phyloP scores from a whole-genome alignment of 2,888 invertebrate genomes.

The Leptinotarsa juncta region DNA sequence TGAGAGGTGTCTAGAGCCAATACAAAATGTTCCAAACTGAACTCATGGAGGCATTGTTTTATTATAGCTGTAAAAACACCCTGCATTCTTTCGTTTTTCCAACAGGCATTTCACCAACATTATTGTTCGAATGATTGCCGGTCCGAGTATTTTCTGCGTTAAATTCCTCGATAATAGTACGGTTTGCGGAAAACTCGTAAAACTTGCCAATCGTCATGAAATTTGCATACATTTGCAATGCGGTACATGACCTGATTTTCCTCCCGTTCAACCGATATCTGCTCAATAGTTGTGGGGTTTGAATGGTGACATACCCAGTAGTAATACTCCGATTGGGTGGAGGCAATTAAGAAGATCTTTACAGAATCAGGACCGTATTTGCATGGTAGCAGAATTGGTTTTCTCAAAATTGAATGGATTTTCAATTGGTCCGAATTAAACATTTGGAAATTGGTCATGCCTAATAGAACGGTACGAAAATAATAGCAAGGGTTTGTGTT shows the following conservation, averaged over 20 bases:
- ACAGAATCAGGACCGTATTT: not conserved
- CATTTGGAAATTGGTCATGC: not conserved
- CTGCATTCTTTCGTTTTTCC: no score
- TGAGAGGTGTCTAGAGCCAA: no score
- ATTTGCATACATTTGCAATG: slow-evolving; percentile 27
- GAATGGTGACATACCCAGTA: not conserved
- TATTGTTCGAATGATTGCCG: no score
- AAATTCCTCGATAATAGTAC: not conserved
- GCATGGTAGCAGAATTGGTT: not conserved
- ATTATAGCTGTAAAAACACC: no score
- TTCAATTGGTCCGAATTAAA: not conserved
- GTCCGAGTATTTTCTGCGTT: not conserved
- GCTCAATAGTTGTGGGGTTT: slow-evolving; percentile 8
- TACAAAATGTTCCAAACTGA: no score
- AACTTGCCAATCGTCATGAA: slow-evolving; percentile 17
- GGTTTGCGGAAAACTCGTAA: slow-evolving; percentile 15
- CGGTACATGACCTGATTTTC: slow-evolving; percentile 12
- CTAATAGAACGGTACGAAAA: not conserved
- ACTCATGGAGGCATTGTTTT: no score
- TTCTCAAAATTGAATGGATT: not conserved
- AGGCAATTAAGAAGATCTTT: not conserved
- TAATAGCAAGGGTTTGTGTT: no score
- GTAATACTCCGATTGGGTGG: not conserved
- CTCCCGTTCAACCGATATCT: slow-evolving; percentile 3
- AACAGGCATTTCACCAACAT: no score